Percentiles rank a stretch among this genome's conserved stretches.
Conservation (phyloP, 2,888 invertebrate species). For the Cyclophora punctaria region DNA sequence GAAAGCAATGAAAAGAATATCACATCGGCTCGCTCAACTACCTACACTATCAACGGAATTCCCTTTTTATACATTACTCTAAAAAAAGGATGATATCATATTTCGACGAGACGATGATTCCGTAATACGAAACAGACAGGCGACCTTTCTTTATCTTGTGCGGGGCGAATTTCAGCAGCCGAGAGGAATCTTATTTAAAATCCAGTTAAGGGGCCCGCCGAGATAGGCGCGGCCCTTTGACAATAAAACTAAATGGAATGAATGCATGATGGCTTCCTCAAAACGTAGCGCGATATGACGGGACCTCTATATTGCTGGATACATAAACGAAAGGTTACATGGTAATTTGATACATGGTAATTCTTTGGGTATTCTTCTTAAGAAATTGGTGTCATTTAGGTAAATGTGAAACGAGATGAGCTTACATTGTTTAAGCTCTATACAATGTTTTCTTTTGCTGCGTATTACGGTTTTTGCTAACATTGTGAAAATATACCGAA, state of each 20-base stretch:
- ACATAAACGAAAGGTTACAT: conserved; percentile 50
- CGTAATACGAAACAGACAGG: conserved; percentile 59
- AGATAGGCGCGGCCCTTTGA: conserved; percentile 71
- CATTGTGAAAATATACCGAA: not conserved
- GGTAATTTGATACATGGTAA: conserved; percentile 37
- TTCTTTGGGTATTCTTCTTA: conserved; percentile 34
- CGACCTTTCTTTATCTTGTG: conserved; percentile 72
- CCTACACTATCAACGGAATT: conserved; percentile 38
- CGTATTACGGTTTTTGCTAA: conserved; percentile 2
- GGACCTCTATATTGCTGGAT: conserved; percentile 47
- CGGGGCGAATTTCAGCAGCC: conserved; percentile 64
- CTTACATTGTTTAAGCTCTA: conserved; percentile 18
- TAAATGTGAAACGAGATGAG: conserved; percentile 24
- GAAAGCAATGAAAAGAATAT: conserved; percentile 57
- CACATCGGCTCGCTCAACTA: conserved; percentile 35
- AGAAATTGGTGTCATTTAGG: conserved; percentile 39
- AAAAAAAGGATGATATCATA: conserved; percentile 60
- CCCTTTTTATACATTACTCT: conserved; percentile 44
- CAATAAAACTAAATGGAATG: conserved; percentile 76
- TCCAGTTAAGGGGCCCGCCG: conserved; percentile 64
- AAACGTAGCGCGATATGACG: conserved; percentile 59
- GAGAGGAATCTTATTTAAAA: conserved; percentile 72
- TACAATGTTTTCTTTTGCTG: conserved; percentile 29
- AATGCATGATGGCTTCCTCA: conserved; percentile 68
- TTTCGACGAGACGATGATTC: conserved; percentile 54